phyloP scores from a whole-genome alignment of 2,797 vertebrate genomes.

The Vultur gryphus region DNA sequence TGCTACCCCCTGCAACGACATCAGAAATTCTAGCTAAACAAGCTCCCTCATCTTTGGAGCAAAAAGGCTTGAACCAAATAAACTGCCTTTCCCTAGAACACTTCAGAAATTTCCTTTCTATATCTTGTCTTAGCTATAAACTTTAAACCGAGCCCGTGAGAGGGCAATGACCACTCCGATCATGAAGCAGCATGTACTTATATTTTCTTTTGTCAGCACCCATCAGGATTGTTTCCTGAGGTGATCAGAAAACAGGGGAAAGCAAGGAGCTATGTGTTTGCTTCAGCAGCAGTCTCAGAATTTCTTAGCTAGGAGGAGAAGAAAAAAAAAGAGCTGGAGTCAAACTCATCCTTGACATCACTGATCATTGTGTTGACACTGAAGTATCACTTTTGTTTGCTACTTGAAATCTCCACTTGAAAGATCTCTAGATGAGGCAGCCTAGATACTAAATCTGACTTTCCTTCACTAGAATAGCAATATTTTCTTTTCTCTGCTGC shows the following conservation, averaged over 20 bases:
- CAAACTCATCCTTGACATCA: not conserved
- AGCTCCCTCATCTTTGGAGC: not conserved
- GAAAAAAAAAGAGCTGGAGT: not conserved
- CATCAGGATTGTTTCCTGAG: not conserved
- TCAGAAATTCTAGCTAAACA: not conserved
- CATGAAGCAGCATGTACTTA: not conserved
- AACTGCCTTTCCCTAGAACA: not conserved
- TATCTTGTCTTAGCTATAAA: not conserved
- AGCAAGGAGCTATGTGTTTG: not conserved
- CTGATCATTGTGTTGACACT: not conserved
- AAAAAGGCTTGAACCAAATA: not conserved
- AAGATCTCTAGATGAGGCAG: not conserved
- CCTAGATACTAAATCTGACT: not conserved
- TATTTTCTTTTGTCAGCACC: not conserved
- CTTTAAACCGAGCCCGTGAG: not conserved
- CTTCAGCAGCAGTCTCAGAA: not conserved
- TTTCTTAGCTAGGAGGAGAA: not conserved
- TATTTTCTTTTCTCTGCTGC: conserved; percentile 32
- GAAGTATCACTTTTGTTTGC: not conserved
- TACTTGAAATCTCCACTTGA: not conserved
- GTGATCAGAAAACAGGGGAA: not conserved
- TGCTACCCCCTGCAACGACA: not conserved
- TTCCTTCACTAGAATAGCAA: conserved; percentile 1
- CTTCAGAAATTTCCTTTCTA: not conserved
- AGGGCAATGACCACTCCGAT: not conserved